Evolutionary conservation across 1,140 invertebrate species (phyloP).

Genomic region (Aphelenchoides fujianensis): DNA sequence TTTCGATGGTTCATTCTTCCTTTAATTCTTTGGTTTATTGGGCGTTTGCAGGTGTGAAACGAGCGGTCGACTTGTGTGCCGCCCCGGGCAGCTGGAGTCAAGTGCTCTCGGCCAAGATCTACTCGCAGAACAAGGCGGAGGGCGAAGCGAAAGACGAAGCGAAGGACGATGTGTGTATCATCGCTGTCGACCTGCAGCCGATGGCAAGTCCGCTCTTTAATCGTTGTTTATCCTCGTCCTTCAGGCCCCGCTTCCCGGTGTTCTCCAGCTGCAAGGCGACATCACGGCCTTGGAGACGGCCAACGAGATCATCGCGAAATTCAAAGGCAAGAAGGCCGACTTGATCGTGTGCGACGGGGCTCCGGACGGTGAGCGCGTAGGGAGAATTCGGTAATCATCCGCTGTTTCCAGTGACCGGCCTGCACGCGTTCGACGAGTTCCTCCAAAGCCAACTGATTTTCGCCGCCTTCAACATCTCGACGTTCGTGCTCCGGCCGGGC

Average conservation of each 20-base stretch:
- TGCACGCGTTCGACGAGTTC: constrained; percentile 96
- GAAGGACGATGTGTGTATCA: constrained; percentile 75
- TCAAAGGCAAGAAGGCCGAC: constrained; percentile 83
- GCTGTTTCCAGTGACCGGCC: constrained; percentile 76
- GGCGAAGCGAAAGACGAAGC: constrained; percentile 43
- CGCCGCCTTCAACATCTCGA: constrained; percentile 90
- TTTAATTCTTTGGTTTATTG: neutral
- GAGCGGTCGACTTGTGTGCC: constrained; percentile 93
- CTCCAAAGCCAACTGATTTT: constrained; percentile 88
- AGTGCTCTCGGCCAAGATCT: constrained; percentile 76
- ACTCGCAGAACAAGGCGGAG: constrained; percentile 31
- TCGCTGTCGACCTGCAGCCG: constrained; percentile 84
- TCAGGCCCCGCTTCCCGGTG: constrained; percentile 86
- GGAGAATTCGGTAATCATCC: neutral
- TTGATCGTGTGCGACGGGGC: constrained; percentile 97
- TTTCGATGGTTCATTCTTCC: constrained; percentile 71
- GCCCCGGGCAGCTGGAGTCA: constrained; percentile 98
- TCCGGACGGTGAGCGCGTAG: constrained; percentile 70
- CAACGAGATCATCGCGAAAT: constrained; percentile 81
- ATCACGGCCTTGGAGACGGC: constrained; percentile 89
- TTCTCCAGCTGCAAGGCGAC: constrained; percentile 90
- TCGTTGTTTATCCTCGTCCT: no score
- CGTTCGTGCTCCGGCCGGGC: constrained; percentile 78
- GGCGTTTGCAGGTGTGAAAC: constrained; percentile 72
- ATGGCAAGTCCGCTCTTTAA: no score